Evolutionary conservation across 1,140 invertebrate species (phyloP).

Genomic region (Drosophila ogumai): DNA sequence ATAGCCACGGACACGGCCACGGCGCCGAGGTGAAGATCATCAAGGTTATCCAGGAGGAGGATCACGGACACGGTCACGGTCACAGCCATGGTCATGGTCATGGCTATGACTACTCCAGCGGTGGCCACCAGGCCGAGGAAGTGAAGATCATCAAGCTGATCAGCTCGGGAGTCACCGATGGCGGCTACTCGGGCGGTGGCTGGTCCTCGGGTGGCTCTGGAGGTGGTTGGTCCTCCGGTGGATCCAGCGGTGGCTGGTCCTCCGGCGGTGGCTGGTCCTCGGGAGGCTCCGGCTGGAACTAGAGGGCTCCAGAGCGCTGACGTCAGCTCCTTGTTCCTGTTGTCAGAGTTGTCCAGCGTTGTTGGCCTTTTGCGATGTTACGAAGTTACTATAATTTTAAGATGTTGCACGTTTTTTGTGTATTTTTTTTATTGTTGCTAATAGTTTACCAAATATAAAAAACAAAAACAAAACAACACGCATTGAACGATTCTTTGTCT

Average conservation of each 20-base stretch:
- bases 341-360: slow-evolving; percentile 60
- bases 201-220: slow-evolving; percentile 39
- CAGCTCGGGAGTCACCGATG: slow-evolving; percentile 38
- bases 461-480: slow-evolving; percentile 12
- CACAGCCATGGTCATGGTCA: slow-evolving; percentile 22
- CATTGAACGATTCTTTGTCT: slow-evolving; percentile 8
- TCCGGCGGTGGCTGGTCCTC: slow-evolving; percentile 39
- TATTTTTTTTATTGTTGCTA: slow-evolving; percentile 24
- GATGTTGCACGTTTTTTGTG: slow-evolving; percentile 46
- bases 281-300: slow-evolving; percentile 46
- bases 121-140: slow-evolving; percentile 22
- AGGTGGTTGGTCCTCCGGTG: slow-evolving; percentile 38
- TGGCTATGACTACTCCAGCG: slow-evolving; percentile 23
- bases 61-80: slow-evolving; percentile 14
- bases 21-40: slow-evolving; percentile 57
- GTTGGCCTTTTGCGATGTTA: slow-evolving; percentile 62
- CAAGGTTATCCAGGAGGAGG: slow-evolving; percentile 61
- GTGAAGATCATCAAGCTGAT: slow-evolving; percentile 56
- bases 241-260: slow-evolving; percentile 33
- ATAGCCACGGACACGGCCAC: slow-evolving; percentile 28
- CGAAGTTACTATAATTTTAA: slow-evolving; percentile 51
- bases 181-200: slow-evolving; percentile 33
- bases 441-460: slow-evolving; percentile 40
- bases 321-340: slow-evolving; percentile 62
- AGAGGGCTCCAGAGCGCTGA: slow-evolving; percentile 24